Evolutionary conservation across 2,113 vertebrate species (phyloP).

Genomic region (Sceloporus undulatus): DNA sequence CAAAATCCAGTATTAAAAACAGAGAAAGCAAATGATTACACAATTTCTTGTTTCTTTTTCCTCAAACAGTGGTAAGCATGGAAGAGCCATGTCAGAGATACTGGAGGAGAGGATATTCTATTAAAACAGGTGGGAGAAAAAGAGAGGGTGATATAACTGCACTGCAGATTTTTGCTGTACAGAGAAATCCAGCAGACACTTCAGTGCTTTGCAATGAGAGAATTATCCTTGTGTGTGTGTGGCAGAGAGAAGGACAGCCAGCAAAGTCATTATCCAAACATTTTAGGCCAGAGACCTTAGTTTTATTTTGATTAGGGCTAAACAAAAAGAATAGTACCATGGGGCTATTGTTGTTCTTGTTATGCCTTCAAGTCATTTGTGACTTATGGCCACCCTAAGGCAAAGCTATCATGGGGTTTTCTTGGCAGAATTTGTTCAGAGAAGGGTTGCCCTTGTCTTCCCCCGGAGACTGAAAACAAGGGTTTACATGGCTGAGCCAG

Average conservation of each 20-base stretch:
- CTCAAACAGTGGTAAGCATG: neutral
- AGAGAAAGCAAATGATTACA: neutral
- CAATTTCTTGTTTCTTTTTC: neutral
- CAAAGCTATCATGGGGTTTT: too few species aligned
- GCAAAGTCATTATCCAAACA: neutral
- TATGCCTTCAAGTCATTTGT: too few species aligned
- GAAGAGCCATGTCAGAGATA: too few species aligned
- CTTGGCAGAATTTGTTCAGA: too few species aligned
- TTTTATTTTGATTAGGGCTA: neutral
- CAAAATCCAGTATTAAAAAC: neutral
- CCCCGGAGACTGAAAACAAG: too few species aligned
- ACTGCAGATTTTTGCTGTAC: slow-evolving; percentile 32
- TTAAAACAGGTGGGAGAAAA: slow-evolving; percentile 1
- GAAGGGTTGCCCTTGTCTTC: too few species aligned
- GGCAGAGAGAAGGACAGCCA: too few species aligned
- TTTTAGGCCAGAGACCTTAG: neutral
- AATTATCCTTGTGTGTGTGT: neutral
- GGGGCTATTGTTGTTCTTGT: too few species aligned
- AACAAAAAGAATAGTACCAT: neutral
- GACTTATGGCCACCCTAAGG: too few species aligned
- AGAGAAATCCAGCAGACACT: neutral
- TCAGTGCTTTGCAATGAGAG: neutral
- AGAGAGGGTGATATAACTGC: slow-evolving; percentile 23
- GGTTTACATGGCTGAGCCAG: too few species aligned
- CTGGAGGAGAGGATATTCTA: neutral